Conservation (phyloP, 1,140 invertebrate genomes). For the Conus betulinus region DNA sequence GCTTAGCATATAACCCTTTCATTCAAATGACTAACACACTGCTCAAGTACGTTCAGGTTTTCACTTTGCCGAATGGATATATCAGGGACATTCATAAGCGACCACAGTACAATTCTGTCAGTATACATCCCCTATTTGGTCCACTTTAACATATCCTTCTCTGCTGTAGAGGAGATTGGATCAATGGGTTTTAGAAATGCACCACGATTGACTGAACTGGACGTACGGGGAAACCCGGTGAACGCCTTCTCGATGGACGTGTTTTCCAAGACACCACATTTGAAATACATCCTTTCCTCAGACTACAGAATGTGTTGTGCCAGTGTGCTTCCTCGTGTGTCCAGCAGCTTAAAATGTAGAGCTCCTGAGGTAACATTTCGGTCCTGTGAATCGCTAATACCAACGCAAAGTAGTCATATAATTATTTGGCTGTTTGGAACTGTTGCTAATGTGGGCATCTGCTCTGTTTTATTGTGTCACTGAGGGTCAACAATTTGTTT, state of each 20-base stretch:
- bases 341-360: constrained; percentile 46
- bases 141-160: not conserved
- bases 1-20: not conserved
- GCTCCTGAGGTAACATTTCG: constrained; percentile 52
- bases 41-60: not conserved
- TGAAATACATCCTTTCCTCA: constrained; percentile 16
- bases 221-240: not conserved
- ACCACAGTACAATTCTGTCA: not conserved
- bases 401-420: constrained; percentile 47
- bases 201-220: not conserved
- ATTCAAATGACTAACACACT: not conserved
- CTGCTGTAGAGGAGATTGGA: not conserved
- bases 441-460: constrained; percentile 47
- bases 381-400: constrained; percentile 46
- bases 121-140: not conserved
- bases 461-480: too few species aligned
- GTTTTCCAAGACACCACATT: constrained; percentile 27
- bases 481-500: too few species aligned
- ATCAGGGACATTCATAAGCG: not conserved
- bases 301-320: too few species aligned
- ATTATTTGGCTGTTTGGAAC: constrained; percentile 53
- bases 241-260: not conserved
- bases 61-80: not conserved
- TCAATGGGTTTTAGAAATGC: not conserved
- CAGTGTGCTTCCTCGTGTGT: constrained; percentile 17